Base-by-base conservation (phyloP, 64 coral and sea anemone species). In the Montipora foliosa region DNA sequence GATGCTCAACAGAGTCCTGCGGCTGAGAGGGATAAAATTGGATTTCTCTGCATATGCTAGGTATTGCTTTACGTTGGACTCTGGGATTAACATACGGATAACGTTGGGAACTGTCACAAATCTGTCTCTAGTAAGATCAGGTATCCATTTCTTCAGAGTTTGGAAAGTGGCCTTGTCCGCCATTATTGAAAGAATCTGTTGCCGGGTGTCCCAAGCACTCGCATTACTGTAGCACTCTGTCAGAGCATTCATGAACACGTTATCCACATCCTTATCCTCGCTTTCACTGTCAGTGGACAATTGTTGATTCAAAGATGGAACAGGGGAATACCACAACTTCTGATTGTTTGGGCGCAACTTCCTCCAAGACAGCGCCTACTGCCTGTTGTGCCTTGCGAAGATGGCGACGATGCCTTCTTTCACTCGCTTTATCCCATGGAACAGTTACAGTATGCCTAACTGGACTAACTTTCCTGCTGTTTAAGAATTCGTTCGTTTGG, bases 381-480 rank as follows among this genome's bases (percentile, higher is more conserved):
- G 87, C 95, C 89, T 96, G 87, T 78, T 67, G n/a, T 44, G 81
- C 81, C 24, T 96, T 96, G 8, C 95, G 92, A n/a, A 90, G 14
- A 79, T 94, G 91, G 49, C 87, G 80, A 81, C 91, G 58, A 53
- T 49, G 78, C 24, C 66, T 96, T 67, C 95, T 89, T 48, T 78
- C 80, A 72, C 87, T 93, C 46, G 87, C 79, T 73, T 85, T 17
- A 45, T 55, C 16, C 95, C 95, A 96, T 78, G 79, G 87, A 9
- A 84, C n/a, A 15, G 25, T 93, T 16, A 93, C 53, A 14, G 48
- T 22, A 78, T 89, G 21, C n/a, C 91, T 78, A n/a, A 96, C 77
- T 76, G 95, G 95, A 80, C 95, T 96, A 22, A 96, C 19, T 49
- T 93, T 91, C 83, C 79, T 93, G 76, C 83, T 93, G 47, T 79